These are phyloP conservation scores for Myotis pilosus DNA, from an alignment of 2,797 vertebrate species.

Conservation along the genomic window DNA sequence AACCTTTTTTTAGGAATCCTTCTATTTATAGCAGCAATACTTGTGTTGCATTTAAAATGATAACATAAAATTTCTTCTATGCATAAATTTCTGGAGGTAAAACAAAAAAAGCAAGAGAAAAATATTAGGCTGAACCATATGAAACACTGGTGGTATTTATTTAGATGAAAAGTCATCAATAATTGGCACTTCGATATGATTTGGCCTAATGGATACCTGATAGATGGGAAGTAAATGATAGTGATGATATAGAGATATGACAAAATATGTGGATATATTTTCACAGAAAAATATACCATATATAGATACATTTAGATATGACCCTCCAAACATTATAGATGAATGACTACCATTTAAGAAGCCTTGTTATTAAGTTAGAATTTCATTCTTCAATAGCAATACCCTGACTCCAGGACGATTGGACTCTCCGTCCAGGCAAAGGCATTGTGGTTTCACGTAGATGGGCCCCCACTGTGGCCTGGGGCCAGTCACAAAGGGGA, in stretches of 20 bases:
- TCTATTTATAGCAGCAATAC: background rate
- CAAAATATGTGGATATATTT: background rate
- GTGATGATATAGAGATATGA: background rate
- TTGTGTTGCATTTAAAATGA: constrained; percentile 24
- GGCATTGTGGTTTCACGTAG: background rate
- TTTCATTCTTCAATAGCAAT: background rate
- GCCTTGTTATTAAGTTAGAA: background rate
- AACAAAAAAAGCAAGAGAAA: background rate
- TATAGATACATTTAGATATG: background rate
- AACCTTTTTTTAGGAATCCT: background rate
- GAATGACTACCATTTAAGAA: background rate
- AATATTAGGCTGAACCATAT: background rate
- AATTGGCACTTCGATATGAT: background rate
- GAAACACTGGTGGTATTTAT: background rate
- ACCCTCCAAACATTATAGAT: background rate
- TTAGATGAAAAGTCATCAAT: constrained; percentile 10
- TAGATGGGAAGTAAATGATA: background rate
- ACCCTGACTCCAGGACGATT: background rate
- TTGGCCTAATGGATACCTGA: background rate
- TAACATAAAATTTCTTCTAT: constrained; percentile 28
- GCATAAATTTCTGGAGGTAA: background rate
- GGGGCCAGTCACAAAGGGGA: background rate
- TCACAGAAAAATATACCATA: background rate
- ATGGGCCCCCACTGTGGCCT: background rate
- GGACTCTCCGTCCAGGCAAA: background rate